These are phyloP conservation scores for Propithecus deckenii DNA, from an alignment of 2,797 vertebrate species.

Conservation along the genomic window DNA sequence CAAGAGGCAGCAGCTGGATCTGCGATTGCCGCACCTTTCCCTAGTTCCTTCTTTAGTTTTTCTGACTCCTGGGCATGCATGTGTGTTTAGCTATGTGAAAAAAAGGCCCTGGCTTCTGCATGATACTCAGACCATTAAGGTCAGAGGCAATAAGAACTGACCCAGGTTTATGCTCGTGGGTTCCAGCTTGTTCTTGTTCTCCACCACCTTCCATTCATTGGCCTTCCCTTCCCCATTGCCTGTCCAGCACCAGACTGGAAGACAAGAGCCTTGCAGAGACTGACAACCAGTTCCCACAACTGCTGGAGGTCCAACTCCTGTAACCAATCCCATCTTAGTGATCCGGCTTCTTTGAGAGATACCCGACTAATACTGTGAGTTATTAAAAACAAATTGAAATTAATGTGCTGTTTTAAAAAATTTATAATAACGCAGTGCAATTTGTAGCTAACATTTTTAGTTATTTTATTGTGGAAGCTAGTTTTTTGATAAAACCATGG, in stretches of 20 bases:
- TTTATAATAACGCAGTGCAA: not conserved
- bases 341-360: not conserved
- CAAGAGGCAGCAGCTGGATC: not conserved
- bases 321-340: not conserved
- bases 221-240: not conserved
- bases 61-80: not conserved
- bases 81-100: not conserved
- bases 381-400: not conserved
- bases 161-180: not conserved
- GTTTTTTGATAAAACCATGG: not conserved
- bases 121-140: no score
- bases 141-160: not conserved
- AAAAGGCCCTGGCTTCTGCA: not conserved
- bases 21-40: not conserved
- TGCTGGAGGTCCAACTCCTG: not conserved
- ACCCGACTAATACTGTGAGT: not conserved
- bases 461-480: not conserved
- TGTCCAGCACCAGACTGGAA: not conserved
- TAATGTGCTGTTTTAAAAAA: not conserved
- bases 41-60: not conserved
- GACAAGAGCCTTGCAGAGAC: not conserved
- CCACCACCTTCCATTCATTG: accelerated
- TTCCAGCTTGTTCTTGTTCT: not conserved
- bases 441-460: not conserved
- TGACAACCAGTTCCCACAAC: not conserved